phyloP scores from a whole-genome alignment of 53 echinoderm and acorn worm species.

The Antedon mediterranea region DNA sequence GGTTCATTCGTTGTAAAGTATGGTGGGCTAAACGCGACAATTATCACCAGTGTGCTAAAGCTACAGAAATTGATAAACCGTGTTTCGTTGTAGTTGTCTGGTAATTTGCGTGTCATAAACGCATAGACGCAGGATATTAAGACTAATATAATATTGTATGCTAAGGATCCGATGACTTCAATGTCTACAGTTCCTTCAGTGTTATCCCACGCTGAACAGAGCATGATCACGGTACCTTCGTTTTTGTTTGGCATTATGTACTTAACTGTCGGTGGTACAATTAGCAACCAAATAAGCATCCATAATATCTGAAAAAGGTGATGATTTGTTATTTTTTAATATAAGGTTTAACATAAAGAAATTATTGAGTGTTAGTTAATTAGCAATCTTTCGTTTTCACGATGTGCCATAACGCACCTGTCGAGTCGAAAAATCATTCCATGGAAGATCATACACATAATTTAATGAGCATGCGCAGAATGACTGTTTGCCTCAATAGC shows the following conservation, averaged over 20 bases:
- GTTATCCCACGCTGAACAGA: conserved; percentile 52
- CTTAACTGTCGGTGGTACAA: conserved; percentile 41
- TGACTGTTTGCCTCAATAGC: too few species aligned
- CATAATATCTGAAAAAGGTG: conserved; percentile 33
- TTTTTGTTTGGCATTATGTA: conserved; percentile 33
- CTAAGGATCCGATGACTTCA: conserved; percentile 46
- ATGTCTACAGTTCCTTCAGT: conserved; percentile 14
- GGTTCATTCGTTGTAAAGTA: conserved; percentile 65
- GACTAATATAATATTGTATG: conserved; percentile 68
- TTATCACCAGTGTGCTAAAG: conserved; percentile 72
- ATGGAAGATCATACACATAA: too few species aligned
- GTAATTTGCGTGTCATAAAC: conserved; percentile 75
- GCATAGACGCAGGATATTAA: conserved; percentile 79
- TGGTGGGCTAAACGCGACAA: conserved; percentile 63
- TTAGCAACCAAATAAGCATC: conserved; percentile 45
- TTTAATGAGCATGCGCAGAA: too few species aligned
- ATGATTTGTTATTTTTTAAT: not conserved
- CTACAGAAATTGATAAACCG: conserved; percentile 88
- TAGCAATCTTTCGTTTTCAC: too few species aligned
- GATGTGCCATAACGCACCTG: too few species aligned
- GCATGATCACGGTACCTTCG: conserved; percentile 8
- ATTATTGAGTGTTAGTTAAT: too few species aligned
- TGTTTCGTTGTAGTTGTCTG: conserved; percentile 95
- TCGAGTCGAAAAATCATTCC: too few species aligned
- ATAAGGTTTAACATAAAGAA: too few species aligned